These are phyloP conservation scores for Corydoras sp. DNA, from an alignment of 2,113 vertebrate species.

Conservation along the genomic window DNA sequence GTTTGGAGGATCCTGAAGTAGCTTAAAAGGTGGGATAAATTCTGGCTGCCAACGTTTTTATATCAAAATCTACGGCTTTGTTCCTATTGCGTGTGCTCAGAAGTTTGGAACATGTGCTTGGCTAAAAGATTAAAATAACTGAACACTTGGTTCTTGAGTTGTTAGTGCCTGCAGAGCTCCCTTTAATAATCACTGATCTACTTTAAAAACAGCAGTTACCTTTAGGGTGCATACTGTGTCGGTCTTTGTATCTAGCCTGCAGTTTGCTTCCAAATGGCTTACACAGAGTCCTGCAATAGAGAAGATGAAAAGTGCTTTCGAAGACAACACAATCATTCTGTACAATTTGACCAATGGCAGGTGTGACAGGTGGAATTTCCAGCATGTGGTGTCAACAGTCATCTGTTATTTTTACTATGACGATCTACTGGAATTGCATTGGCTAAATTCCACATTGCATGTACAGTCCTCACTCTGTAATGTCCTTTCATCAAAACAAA, in stretches of 20 bases:
- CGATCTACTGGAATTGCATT: no score
- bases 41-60: no score
- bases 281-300: neutral
- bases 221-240: neutral
- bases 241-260: no score
- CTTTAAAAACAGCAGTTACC: neutral
- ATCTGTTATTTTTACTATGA: no score
- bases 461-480: neutral
- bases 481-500: conserved; percentile 1
- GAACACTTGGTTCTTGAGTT: neutral
- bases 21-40: no score
- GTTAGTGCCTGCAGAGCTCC: neutral
- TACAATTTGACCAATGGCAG: neutral
- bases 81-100: neutral
- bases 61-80: no score
- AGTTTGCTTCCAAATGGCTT: neutral
- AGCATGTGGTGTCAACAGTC: neutral
- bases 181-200: neutral
- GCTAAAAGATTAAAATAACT: no score
- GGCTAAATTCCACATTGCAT: neutral
- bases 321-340: neutral
- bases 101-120: neutral
- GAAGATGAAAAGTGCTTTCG: neutral
- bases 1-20: no score
- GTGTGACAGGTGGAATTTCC: neutral